Base-by-base conservation (phyloP, 2,797 vertebrate genomes). In the Anabas testudineus region DNA sequence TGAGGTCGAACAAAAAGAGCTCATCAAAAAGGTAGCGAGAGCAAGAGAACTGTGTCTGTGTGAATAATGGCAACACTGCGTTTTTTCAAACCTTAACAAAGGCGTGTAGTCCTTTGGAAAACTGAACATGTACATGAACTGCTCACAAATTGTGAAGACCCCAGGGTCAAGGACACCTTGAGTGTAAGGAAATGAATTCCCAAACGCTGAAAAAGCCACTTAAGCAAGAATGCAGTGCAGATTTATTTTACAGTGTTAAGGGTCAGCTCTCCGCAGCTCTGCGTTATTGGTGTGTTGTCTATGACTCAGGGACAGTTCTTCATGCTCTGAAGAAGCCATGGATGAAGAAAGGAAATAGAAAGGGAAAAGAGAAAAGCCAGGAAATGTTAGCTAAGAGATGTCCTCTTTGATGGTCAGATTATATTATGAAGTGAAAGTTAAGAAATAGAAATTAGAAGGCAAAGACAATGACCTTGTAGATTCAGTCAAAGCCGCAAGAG, bases 181-280 rank as follows among this genome's bases (percentile, higher is more conserved):
- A 69, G 89, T 85, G 88, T 81, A 92, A 92, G 92, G 95, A 96
- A 96, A 96, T 95, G 93, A 92, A 94, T 94, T 95, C 93, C 90
- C 77, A 87, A 76, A 87, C 91, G 93, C 93, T 93, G 93, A 96
- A 97, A 97, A 84, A 92, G 95, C 95, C 94, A 95, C 95, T 96
- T 96, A 95, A 95, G 95, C 94, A 95, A 94, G 95, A 96, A 95
- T 94, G 95, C 89, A 87, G 90, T 91, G 86, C 93, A 95, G 95
- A 97, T 96, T 95, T 96, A 96, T 97, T 94, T 97, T 92, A 90
- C 90, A 90, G 75, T 89, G 86, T 68, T 81, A 92, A 77, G 87
- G 92, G 95, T 88, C 91, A 92, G 81, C 73, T 82, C 86, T 92
- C 77, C 72, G 80, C 83, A 87, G 91, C 89, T 92, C 71, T 69